phyloP scores from a whole-genome alignment of 2,888 invertebrate genomes.

The Empis livida region DNA sequence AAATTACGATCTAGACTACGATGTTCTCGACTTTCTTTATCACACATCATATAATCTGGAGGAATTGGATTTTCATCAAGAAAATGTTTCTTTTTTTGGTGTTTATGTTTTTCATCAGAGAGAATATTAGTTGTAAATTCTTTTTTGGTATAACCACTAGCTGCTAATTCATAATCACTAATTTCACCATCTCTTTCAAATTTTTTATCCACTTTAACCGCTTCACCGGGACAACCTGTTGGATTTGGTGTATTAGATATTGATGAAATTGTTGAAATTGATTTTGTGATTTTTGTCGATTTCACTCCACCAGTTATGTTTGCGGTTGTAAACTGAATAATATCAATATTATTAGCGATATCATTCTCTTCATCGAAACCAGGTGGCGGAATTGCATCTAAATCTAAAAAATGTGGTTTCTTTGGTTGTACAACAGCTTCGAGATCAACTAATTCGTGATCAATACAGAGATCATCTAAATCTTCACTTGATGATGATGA shows the following conservation, averaged over 20 bases:
- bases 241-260: not conserved
- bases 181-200: constrained; percentile 35
- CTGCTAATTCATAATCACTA: constrained; percentile 34
- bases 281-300: not conserved
- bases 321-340: not conserved
- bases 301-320: not conserved
- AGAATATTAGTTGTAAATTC: constrained; percentile 22
- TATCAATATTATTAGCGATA: constrained; percentile 2
- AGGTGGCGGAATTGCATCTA: constrained; percentile 45
- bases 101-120: not conserved
- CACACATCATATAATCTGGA: constrained; percentile 33
- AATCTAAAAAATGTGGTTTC: constrained; percentile 49
- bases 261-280: no score
- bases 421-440: constrained; percentile 31
- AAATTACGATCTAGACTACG: constrained; percentile 34
- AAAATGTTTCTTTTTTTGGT: constrained; percentile 28
- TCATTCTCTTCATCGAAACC: constrained; percentile 30
- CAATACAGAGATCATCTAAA: constrained; percentile 13
- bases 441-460: constrained; percentile 18
- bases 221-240: constrained; percentile 22
- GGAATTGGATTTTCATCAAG: constrained; percentile 36
- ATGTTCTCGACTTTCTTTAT: constrained; percentile 31
- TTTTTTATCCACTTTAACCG: constrained; percentile 33
- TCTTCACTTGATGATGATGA: constrained; percentile 16
- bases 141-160: constrained; percentile 34